These are phyloP conservation scores for Tyrannus savana DNA, from an alignment of 2,113 vertebrate species.

Conservation along the genomic window DNA sequence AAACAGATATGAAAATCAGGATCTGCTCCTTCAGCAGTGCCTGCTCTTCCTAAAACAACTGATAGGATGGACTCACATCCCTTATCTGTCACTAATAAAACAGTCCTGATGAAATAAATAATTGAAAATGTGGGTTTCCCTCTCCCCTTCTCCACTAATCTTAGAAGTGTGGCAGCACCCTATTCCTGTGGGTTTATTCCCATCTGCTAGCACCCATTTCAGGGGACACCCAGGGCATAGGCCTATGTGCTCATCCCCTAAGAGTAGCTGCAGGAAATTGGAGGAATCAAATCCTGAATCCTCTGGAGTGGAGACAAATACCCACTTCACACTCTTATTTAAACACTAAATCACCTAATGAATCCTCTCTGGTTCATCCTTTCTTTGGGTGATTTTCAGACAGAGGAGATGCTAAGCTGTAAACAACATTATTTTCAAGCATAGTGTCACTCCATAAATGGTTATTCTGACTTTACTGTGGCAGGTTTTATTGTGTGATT, in stretches of 20 bases:
- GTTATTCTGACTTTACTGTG: neutral
- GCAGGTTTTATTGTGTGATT: constrained; percentile 37
- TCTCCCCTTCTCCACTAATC: neutral
- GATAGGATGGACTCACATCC: neutral
- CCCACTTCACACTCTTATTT: neutral
- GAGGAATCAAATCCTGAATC: neutral
- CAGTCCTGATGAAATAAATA: neutral
- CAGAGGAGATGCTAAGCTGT: neutral
- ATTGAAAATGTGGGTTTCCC: neutral
- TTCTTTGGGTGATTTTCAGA: constrained; percentile 32
- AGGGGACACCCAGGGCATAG: neutral
- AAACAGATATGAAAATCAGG: neutral
- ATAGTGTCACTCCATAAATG: neutral
- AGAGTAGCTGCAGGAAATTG: neutral
- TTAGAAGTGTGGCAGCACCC: neutral
- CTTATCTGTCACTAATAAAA: neutral
- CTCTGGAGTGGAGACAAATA: neutral
- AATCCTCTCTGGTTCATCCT: constrained; percentile 23
- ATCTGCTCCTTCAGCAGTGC: neutral
- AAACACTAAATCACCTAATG: neutral
- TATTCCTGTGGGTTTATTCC: neutral
- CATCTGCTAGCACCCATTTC: neutral
- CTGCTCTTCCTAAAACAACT: neutral
- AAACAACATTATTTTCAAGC: constrained; percentile 26
- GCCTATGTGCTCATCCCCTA: neutral